These are phyloP conservation scores for Rafetus swinhoei DNA, from an alignment of 2,113 vertebrate species.

Conservation along the genomic window DNA sequence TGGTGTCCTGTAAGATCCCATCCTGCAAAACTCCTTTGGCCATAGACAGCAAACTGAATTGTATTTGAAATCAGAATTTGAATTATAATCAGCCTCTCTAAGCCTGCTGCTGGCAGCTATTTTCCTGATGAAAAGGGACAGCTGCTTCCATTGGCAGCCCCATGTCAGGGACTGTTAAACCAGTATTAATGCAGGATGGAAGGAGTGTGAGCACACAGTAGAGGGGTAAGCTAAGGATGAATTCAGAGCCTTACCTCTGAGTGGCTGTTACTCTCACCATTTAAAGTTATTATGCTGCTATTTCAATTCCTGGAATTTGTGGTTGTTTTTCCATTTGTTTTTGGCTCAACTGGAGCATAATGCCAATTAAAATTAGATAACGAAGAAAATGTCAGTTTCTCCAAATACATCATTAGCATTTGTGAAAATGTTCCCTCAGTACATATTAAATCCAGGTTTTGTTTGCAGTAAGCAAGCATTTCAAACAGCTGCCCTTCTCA, in stretches of 20 bases:
- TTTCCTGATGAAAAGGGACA: constrained; percentile 64
- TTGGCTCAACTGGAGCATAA: constrained; percentile 22
- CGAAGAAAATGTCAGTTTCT: constrained; percentile 53
- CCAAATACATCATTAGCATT: constrained; percentile 35
- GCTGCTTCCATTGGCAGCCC: constrained; percentile 61
- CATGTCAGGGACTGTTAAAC: constrained; percentile 17
- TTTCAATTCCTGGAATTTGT: constrained; percentile 44
- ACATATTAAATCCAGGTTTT: constrained; percentile 23
- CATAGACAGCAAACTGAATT: constrained; percentile 37
- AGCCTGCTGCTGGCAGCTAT: constrained; percentile 61
- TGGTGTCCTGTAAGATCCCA: neutral
- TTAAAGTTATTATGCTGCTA: neutral
- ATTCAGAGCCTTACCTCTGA: constrained; percentile 1
- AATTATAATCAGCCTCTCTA: constrained; percentile 68
- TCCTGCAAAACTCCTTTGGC: constrained; percentile 18
- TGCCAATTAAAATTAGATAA: constrained; percentile 59
- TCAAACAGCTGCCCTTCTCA: neutral
- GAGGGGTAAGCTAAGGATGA: neutral
- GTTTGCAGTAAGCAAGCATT: constrained; percentile 4
- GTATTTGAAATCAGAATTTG: constrained; percentile 61
- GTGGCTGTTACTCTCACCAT: neutral
- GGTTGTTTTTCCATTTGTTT: neutral
- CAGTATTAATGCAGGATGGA: constrained; percentile 1
- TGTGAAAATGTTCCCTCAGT: constrained; percentile 23
- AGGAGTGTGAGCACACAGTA: constrained; percentile 18